Evolutionary conservation across 2,797 vertebrate genomes (phyloP).

Genomic region (Schizothorax lantsangensis): DNA sequence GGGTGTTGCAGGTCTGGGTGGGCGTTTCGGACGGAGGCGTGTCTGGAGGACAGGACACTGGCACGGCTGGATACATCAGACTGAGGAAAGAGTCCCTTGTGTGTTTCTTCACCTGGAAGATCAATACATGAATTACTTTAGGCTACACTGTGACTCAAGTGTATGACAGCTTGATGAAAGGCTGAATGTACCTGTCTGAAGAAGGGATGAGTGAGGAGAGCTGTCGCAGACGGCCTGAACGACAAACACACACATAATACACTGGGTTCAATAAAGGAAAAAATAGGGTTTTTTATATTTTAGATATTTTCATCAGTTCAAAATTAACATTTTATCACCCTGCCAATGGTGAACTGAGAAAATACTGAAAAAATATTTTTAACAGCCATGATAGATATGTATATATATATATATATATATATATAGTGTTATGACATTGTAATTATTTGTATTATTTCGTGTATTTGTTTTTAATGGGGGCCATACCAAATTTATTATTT

Average conservation of each 20-base stretch:
- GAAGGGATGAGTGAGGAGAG: conserved; percentile 92
- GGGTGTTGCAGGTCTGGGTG: conserved; percentile 65
- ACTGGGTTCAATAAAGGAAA: not conserved
- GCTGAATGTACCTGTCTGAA: conserved; percentile 88
- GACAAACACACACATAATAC: conserved; percentile 63
- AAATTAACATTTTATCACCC: not conserved
- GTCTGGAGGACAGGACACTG: conserved; percentile 77
- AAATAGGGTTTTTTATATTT: not conserved
- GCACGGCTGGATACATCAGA: conserved; percentile 87
- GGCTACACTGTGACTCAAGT: not conserved
- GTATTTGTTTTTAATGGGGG: not conserved
- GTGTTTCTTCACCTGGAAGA: conserved; percentile 86
- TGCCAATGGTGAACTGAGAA: not conserved
- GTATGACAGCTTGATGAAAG: not conserved
- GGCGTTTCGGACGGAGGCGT: conserved; percentile 71
- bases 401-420: not conserved
- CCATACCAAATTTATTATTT: not conserved
- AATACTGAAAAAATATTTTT: not conserved
- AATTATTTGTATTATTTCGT: too few species aligned
- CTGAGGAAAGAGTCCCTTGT: conserved; percentile 87
- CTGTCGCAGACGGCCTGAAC: conserved; percentile 89
- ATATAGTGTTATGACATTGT: not conserved
- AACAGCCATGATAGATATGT: not conserved
- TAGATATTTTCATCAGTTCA: not conserved
- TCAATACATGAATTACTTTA: conserved; percentile 5